Conservation (phyloP, 64 coral and sea anemone genomes). For the Pocillopora verrucosa region DNA sequence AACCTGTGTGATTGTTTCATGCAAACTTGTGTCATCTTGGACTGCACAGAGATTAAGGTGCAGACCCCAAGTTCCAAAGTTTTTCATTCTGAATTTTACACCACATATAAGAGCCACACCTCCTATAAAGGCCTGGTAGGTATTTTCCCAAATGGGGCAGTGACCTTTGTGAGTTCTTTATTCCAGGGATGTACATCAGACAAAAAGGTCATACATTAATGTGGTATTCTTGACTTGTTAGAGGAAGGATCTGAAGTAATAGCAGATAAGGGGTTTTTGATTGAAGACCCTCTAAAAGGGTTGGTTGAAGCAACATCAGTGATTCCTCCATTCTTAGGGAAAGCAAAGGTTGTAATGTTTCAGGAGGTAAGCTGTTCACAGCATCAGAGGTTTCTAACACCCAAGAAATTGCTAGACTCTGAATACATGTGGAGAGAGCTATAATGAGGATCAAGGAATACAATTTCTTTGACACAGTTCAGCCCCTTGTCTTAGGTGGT, state of each 20-base stretch:
- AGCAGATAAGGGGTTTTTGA: background rate
- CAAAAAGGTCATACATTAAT: no score
- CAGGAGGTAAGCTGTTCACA: background rate
- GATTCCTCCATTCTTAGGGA: background rate
- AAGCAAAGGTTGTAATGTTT: no score
- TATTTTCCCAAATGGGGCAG: slow-evolving; percentile 40
- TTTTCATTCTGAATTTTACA: background rate
- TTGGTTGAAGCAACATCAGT: background rate
- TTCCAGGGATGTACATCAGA: no score
- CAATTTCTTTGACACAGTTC: background rate
- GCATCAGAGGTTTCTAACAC: background rate
- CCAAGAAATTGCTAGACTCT: background rate
- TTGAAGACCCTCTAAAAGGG: background rate
- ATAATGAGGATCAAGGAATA: background rate
- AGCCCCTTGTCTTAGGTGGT: background rate
- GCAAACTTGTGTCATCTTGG: background rate
- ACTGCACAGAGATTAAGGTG: slow-evolving; percentile 42
- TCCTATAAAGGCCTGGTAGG: slow-evolving; percentile 42
- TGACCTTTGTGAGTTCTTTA: slow-evolving; percentile 41
- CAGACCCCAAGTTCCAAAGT: slow-evolving; percentile 48
- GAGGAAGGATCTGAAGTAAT: no score
- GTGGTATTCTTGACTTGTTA: no score
- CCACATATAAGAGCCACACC: slow-evolving; percentile 47
- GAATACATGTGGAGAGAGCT: slow-evolving; percentile 1
- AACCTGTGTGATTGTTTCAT: background rate